phyloP scores from a whole-genome alignment of 2,797 vertebrate genomes.

The Chelidonichthys spinosus region DNA sequence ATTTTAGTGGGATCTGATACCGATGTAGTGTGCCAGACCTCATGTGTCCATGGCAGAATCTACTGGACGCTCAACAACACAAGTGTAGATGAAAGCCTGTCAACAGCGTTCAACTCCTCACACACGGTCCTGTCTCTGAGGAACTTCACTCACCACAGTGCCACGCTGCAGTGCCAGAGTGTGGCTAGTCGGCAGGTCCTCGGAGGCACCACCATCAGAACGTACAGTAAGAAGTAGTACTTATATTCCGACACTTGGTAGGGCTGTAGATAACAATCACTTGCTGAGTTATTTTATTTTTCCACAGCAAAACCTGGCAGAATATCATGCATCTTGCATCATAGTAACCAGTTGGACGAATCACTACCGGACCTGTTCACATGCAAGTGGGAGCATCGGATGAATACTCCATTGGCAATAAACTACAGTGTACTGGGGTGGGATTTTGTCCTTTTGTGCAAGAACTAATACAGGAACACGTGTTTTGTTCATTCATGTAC shows the following conservation, averaged over 20 bases:
- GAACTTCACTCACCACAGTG: slow-evolving; percentile 47
- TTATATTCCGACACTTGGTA: neutral
- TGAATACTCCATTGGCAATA: neutral
- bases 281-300: neutral
- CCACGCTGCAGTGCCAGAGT: slow-evolving; percentile 51
- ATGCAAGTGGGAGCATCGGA: slow-evolving; percentile 72
- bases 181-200: slow-evolving; percentile 20
- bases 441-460: slow-evolving; percentile 12
- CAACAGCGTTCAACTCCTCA: slow-evolving; percentile 50
- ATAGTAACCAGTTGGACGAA: fast-evolving
- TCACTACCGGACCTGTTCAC: slow-evolving; percentile 3
- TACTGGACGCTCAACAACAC: slow-evolving; percentile 65
- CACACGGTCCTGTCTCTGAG: slow-evolving; percentile 51
- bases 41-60: slow-evolving; percentile 38
- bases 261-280: neutral
- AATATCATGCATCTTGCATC: slow-evolving; percentile 56
- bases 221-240: slow-evolving; percentile 65
- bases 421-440: slow-evolving; percentile 62
- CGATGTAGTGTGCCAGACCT: slow-evolving; percentile 47
- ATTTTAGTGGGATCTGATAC: slow-evolving; percentile 55
- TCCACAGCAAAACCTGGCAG: slow-evolving; percentile 69
- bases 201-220: slow-evolving; percentile 63
- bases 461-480: neutral
- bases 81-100: slow-evolving; percentile 5
- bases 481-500: neutral